These are phyloP conservation scores for Porites evermanni DNA, from an alignment of 92 coral and sea anemone genomes.

Conservation along the genomic window DNA sequence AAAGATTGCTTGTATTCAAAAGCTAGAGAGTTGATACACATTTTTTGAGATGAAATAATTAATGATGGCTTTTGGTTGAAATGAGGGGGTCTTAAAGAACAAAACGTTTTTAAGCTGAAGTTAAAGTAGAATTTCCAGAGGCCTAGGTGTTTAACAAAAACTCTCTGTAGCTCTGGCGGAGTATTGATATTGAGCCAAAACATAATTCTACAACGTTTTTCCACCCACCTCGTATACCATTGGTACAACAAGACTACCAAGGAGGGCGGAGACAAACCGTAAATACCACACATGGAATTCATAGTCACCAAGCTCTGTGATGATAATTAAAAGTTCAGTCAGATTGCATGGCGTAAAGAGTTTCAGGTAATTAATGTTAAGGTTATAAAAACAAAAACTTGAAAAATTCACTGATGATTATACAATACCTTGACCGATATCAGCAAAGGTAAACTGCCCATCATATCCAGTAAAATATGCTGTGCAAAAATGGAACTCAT, in stretches of 20 bases:
- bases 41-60: background rate
- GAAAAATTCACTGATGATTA: background rate
- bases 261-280: conserved; percentile 82
- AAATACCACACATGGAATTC: conserved; percentile 82
- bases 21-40: background rate
- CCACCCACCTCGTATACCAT: conserved; percentile 90
- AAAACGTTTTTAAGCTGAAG: too few relatives aligned
- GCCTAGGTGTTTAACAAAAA: background rate
- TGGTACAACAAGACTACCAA: conserved; percentile 92
- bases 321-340: background rate
- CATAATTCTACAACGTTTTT: background rate
- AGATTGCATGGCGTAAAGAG: background rate
- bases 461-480: conserved; percentile 94
- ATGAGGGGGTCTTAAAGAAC: too few relatives aligned
- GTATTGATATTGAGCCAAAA: background rate
- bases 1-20: too few relatives aligned
- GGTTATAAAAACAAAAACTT: background rate
- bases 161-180: background rate
- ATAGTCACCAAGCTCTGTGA: conserved; percentile 86
- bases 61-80: too few relatives aligned
- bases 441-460: conserved; percentile 86
- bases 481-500: conserved; percentile 23
- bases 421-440: conserved; percentile 90
- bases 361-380: too few relatives aligned
- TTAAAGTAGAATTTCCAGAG: too few relatives aligned